Conservation (phyloP, 2,888 invertebrate genomes). For the Sinopyrophorus schimmeli region DNA sequence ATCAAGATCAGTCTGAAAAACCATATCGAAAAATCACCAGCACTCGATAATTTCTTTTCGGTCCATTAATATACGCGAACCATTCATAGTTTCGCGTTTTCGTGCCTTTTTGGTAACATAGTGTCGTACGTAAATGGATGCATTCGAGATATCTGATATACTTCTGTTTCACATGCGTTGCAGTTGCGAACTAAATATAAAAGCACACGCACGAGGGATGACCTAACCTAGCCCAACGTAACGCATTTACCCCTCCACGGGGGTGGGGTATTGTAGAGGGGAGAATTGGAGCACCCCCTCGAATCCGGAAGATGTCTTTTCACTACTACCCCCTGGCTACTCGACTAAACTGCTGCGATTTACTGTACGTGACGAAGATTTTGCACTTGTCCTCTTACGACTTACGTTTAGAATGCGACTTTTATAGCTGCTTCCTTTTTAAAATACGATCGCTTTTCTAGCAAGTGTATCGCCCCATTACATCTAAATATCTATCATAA, state of each 20-base stretch:
- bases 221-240: conserved; percentile 54
- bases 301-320: conserved; percentile 28
- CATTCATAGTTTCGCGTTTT: conserved; percentile 1
- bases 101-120: conserved; percentile 9
- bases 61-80: conserved; percentile 1
- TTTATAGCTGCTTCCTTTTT: no score
- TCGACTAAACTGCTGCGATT: conserved; percentile 13
- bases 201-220: conserved; percentile 53
- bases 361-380: background rate
- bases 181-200: conserved; percentile 46
- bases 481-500: no score
- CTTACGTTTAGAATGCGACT: background rate
- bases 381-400: conserved; percentile 7
- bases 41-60: conserved; percentile 16
- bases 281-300: conserved; percentile 50
- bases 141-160: conserved; percentile 15
- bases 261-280: conserved; percentile 46
- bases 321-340: conserved; percentile 21
- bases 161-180: conserved; percentile 35
- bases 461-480: no score
- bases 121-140: conserved; percentile 14
- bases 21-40: conserved; percentile 23
- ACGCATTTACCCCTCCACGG: conserved; percentile 49
- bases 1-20: conserved; percentile 20
- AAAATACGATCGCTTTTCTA: no score